Evolutionary conservation across 2,797 vertebrate genomes (phyloP).

Genomic region (Sebastes itinus): DNA sequence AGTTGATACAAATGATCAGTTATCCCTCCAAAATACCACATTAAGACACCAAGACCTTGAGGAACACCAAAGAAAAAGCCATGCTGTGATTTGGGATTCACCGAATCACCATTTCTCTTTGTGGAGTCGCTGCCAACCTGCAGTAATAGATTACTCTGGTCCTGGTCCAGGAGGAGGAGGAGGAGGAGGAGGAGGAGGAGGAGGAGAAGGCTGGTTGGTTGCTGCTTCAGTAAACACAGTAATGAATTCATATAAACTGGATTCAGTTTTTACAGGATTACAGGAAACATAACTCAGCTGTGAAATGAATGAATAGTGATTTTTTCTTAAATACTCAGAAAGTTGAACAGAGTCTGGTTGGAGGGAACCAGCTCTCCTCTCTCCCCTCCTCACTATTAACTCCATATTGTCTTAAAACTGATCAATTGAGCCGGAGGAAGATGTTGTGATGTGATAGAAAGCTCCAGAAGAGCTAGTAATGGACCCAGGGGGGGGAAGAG

Average conservation of each 20-base stretch:
- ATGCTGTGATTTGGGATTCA: neutral
- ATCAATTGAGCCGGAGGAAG: neutral
- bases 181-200: neutral
- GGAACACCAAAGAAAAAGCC: too few relatives aligned
- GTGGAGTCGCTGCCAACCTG: slow-evolving; percentile 12
- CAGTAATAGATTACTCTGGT: slow-evolving; percentile 40
- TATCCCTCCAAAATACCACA: too few relatives aligned
- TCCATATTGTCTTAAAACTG: too few relatives aligned
- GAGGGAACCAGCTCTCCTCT: too few relatives aligned
- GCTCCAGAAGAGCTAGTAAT: neutral
- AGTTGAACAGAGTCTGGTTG: neutral
- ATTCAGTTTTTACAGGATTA: neutral
- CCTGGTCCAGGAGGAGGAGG: slow-evolving; percentile 6
- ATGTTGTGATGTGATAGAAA: neutral
- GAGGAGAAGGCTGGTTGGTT: neutral
- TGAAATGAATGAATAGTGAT: neutral
- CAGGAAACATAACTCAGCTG: neutral
- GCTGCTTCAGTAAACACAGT: neutral
- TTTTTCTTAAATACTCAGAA: neutral
- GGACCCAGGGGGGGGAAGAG: neutral
- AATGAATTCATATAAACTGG: neutral
- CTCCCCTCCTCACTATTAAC: too few relatives aligned
- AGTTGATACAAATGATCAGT: too few relatives aligned
- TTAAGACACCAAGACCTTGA: too few relatives aligned
- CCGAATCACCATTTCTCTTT: slow-evolving; percentile 19